A percentile compares a stretch with the other conserved stretches of the same genome.
Conservation (phyloP, 2,888 invertebrate genomes). For the Pristionchus exspectatus region DNA sequence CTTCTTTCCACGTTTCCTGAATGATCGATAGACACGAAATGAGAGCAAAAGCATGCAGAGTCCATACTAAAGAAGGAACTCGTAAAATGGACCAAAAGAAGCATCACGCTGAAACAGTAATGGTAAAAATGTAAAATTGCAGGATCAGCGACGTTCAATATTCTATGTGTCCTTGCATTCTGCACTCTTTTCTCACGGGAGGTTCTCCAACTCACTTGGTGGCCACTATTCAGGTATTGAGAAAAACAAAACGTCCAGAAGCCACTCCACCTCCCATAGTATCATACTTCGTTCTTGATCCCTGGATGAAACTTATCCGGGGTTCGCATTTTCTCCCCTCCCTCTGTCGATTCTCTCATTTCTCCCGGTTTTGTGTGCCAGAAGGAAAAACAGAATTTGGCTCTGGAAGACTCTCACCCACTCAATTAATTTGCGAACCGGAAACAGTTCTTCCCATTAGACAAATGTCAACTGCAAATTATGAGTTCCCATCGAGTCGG, state of each 20-base stretch:
- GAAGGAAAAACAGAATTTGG: not conserved
- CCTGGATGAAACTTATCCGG: no score
- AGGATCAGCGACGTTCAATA: constrained; percentile 81
- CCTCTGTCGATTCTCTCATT: no score
- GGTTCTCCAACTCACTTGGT: constrained; percentile 74
- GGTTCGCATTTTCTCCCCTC: no score
- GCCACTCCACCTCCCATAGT: no score
- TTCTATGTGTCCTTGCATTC: constrained; percentile 76
- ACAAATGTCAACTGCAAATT: constrained; percentile 9
- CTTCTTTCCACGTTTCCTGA: constrained; percentile 50
- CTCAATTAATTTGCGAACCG: constrained; percentile 26
- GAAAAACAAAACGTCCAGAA: no score
- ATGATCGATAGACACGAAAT: constrained; percentile 49
- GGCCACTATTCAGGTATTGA: constrained; percentile 71
- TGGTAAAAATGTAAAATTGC: not conserved
- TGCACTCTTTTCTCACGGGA: constrained; percentile 75
- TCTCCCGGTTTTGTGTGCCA: not conserved
- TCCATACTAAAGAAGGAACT: not conserved
- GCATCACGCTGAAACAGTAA: not conserved
- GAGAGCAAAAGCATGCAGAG: not conserved
- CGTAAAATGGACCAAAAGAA: not conserved
- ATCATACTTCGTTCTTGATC: no score
- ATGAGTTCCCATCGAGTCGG: not conserved
- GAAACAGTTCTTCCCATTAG: not conserved
- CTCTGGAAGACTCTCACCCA: constrained; percentile 14